phyloP scores from a whole-genome alignment of 2,797 vertebrate genomes.

The Pelodytes ibericus region DNA sequence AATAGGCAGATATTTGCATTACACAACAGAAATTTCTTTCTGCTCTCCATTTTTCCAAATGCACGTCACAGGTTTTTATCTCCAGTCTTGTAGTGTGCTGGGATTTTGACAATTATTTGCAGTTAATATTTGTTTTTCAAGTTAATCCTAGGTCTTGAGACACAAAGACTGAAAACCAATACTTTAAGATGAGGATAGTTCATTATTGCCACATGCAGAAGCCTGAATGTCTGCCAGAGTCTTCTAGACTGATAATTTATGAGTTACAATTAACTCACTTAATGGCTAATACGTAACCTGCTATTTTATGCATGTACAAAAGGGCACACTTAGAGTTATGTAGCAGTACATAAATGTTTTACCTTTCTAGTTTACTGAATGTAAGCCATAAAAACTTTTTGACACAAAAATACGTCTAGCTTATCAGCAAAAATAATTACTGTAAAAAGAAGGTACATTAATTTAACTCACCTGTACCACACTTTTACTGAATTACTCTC shows the following conservation, averaged over 20 bases:
- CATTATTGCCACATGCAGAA: slow-evolving; percentile 26
- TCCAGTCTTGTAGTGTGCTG: not conserved
- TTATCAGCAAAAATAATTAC: no score
- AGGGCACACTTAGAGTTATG: slow-evolving; percentile 35
- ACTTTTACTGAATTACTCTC: not conserved
- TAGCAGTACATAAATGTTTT: not conserved
- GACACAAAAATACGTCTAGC: no score
- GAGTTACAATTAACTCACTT: slow-evolving; percentile 34
- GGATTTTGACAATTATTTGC: slow-evolving; percentile 20
- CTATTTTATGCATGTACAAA: slow-evolving; percentile 3
- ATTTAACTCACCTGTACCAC: no score
- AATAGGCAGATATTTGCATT: slow-evolving; percentile 1
- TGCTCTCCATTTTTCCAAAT: slow-evolving; percentile 6
- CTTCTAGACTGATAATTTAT: slow-evolving; percentile 30
- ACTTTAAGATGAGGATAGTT: slow-evolving; percentile 27
- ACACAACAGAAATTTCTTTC: not conserved
- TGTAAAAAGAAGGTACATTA: no score
- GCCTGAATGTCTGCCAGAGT: slow-evolving; percentile 18
- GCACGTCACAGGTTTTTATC: not conserved
- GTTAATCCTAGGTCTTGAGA: slow-evolving; percentile 16
- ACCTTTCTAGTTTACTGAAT: not conserved
- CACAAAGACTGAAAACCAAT: slow-evolving; percentile 27
- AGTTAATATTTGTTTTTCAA: slow-evolving; percentile 33
- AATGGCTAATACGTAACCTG: slow-evolving; percentile 35
- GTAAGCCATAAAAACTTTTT: not conserved